phyloP scores from a whole-genome alignment of 2,797 vertebrate species.

The Diplodus sargus region DNA sequence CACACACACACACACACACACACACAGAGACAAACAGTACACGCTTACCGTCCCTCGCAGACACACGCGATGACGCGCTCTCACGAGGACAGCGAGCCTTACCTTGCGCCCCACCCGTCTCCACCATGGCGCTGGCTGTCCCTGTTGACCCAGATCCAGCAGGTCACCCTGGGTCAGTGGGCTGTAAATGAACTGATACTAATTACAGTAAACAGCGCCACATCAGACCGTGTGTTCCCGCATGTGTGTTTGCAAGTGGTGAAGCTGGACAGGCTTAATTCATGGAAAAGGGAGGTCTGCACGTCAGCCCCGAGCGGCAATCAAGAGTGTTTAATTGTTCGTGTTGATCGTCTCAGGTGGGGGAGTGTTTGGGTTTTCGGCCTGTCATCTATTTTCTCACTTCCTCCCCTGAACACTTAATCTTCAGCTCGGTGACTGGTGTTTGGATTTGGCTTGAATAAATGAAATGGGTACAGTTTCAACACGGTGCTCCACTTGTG shows the following conservation, averaged over 20 bases:
- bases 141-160: conserved; percentile 74
- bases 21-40: conserved; percentile 13
- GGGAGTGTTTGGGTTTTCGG: conserved; percentile 49
- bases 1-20: conserved; percentile 13
- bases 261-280: conserved; percentile 65
- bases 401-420: conserved; percentile 64
- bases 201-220: conserved; percentile 82
- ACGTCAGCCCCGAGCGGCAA: conserved; percentile 67
- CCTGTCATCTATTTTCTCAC: conserved; percentile 67
- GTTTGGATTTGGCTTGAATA: conserved; percentile 54
- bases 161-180: conserved; percentile 79
- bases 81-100: conserved; percentile 19
- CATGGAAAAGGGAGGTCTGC: conserved; percentile 70
- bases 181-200: conserved; percentile 83
- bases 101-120: conserved; percentile 69
- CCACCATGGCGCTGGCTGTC: conserved; percentile 61
- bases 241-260: conserved; percentile 59
- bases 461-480: conserved; percentile 29
- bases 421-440: conserved; percentile 60
- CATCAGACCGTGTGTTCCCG: conserved; percentile 56
- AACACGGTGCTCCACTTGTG: neutral
- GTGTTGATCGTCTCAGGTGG: conserved; percentile 52
- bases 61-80: conserved; percentile 47
- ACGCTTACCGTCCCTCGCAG: conserved; percentile 20
- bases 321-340: conserved; percentile 77